These are phyloP conservation scores for Euschistus heros DNA, from an alignment of 1,140 invertebrate genomes.

Conservation along the genomic window DNA sequence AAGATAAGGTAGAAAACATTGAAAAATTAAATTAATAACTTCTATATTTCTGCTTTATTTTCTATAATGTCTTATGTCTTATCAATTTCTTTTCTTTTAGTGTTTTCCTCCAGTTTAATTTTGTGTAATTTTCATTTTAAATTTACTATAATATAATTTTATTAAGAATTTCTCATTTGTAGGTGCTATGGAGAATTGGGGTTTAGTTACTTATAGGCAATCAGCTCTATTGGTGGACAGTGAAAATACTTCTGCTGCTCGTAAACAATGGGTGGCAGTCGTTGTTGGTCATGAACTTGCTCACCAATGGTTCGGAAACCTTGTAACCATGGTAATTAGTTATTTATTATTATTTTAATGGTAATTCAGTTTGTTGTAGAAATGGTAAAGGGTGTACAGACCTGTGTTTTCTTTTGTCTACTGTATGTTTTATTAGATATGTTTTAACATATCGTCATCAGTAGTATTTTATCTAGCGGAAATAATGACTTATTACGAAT, in stretches of 20 bases:
- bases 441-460: too few species aligned
- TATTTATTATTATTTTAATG: constrained; percentile 12
- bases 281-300: constrained; percentile 82
- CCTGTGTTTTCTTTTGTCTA: too few species aligned
- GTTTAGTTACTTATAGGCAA: constrained; percentile 71
- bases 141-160: not conserved
- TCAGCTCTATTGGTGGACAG: constrained; percentile 73
- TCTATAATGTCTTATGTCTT: too few species aligned
- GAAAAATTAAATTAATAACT: too few species aligned
- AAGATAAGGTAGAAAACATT: too few species aligned
- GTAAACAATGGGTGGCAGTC: constrained; percentile 77
- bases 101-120: not conserved
- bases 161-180: constrained; percentile 21
- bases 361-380: too few species aligned
- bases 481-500: too few species aligned
- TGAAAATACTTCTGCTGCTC: constrained; percentile 67
- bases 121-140: not conserved
- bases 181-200: constrained; percentile 97
- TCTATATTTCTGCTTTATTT: too few species aligned
- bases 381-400: too few species aligned
- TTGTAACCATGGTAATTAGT: constrained; percentile 78
- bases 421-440: too few species aligned
- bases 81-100: too few species aligned
- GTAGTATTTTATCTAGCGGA: too few species aligned
- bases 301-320: constrained; percentile 81